phyloP scores from a whole-genome alignment of 2,797 vertebrate species.

The Catharus ustulatus region DNA sequence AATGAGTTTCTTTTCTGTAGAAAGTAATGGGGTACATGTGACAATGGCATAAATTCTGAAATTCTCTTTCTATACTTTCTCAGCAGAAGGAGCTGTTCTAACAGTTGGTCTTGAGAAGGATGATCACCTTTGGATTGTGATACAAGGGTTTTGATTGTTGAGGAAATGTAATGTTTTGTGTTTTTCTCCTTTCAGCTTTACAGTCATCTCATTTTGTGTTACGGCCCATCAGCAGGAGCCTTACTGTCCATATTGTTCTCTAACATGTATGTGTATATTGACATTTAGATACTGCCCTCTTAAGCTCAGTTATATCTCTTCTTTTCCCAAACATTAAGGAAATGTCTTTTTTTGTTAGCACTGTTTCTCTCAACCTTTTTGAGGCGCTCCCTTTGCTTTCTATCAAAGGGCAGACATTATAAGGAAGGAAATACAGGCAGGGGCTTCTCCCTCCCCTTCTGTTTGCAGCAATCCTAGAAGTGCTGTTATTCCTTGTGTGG shows the following conservation, averaged over 20 bases:
- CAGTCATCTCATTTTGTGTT: neutral
- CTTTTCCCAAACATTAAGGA: neutral
- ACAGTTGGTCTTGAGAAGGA: neutral
- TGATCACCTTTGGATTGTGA: neutral
- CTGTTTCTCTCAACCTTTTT: neutral
- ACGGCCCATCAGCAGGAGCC: neutral
- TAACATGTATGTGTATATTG: neutral
- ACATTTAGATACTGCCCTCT: neutral
- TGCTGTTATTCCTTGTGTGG: neutral
- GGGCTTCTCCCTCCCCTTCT: neutral
- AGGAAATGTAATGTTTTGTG: neutral
- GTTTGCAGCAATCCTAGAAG: neutral
- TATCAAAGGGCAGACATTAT: neutral
- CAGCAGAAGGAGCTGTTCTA: neutral
- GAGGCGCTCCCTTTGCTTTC: neutral
- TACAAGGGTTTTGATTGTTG: neutral
- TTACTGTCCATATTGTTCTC: neutral
- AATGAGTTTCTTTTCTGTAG: neutral
- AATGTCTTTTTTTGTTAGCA: neutral
- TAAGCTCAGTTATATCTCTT: neutral
- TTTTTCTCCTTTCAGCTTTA: neutral
- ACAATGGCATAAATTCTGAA: neutral
- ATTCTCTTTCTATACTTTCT: neutral
- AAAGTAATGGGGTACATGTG: rapidly evolving
- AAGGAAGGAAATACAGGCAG: neutral